Conservation (phyloP, 2,113 vertebrate genomes). For the Ceyx margarethae region DNA sequence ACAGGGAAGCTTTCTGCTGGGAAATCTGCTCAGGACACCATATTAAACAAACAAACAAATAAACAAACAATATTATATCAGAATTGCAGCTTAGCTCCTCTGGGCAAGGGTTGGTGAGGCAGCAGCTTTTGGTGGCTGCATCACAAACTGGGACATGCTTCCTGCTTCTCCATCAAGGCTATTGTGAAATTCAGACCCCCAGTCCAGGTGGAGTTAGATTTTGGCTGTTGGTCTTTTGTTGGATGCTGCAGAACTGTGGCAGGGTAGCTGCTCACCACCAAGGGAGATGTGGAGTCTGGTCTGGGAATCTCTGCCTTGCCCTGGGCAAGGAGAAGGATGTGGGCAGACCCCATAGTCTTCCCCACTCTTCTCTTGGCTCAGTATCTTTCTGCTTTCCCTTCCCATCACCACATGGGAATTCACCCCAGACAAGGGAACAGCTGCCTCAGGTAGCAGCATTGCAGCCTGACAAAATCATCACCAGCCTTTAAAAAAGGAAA, state of each 20-base stretch:
- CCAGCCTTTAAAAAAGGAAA: neutral
- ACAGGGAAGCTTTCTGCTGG: neutral
- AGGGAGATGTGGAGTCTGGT: neutral
- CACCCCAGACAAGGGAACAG: neutral
- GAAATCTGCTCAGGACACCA: neutral
- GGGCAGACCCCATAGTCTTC: neutral
- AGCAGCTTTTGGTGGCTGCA: rapidly evolving
- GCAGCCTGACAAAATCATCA: neutral
- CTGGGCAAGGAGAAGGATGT: rapidly evolving
- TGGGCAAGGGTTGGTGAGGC: neutral
- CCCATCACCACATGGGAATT: neutral
- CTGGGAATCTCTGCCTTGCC: neutral
- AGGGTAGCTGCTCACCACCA: rapidly evolving
- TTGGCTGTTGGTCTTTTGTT: neutral
- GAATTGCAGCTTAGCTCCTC: neutral
- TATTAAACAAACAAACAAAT: neutral
- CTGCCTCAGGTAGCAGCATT: neutral
- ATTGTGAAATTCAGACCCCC: neutral
- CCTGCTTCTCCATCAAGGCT: neutral
- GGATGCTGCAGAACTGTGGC: neutral
- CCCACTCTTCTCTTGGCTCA: neutral
- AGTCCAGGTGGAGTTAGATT: neutral
- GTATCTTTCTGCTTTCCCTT: neutral
- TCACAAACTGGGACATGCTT: neutral
- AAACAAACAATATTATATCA: neutral